phyloP scores from a whole-genome alignment of 2,113 vertebrate species.

The Bambusicola thoracicus region DNA sequence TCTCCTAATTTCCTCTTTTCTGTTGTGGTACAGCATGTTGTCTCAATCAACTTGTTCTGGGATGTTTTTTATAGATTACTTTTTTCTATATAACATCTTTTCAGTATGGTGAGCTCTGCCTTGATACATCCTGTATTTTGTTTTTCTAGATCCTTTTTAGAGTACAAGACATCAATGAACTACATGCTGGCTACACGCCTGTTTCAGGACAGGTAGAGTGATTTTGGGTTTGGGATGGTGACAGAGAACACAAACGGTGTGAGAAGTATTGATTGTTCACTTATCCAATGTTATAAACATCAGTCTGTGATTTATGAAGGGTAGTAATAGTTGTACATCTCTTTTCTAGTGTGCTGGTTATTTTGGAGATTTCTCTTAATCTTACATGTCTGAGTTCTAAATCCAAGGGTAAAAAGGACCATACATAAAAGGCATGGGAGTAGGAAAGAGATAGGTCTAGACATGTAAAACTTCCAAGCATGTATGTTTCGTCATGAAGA shows the following conservation, averaged over 20 bases:
- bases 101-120: not conserved
- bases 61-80: not conserved
- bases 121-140: not conserved
- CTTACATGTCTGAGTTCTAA: not conserved
- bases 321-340: not conserved
- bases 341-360: not conserved
- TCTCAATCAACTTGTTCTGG: not conserved
- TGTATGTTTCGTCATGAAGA: not conserved
- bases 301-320: not conserved
- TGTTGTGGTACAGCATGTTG: not conserved
- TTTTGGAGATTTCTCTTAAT: not conserved
- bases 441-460: not conserved
- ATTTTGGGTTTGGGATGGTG: constrained; percentile 17
- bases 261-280: not conserved
- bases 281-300: not conserved
- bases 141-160: constrained; percentile 84
- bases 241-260: not conserved
- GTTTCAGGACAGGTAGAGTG: constrained; percentile 91
- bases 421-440: not conserved
- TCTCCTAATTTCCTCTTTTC: not conserved
- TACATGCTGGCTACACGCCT: constrained; percentile 92
- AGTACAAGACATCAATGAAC: constrained; percentile 96
- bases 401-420: not conserved
- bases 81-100: not conserved
- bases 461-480: not conserved